These are phyloP conservation scores for Epirrita christyi DNA, from an alignment of 2,888 invertebrate genomes.

Conservation along the genomic window DNA sequence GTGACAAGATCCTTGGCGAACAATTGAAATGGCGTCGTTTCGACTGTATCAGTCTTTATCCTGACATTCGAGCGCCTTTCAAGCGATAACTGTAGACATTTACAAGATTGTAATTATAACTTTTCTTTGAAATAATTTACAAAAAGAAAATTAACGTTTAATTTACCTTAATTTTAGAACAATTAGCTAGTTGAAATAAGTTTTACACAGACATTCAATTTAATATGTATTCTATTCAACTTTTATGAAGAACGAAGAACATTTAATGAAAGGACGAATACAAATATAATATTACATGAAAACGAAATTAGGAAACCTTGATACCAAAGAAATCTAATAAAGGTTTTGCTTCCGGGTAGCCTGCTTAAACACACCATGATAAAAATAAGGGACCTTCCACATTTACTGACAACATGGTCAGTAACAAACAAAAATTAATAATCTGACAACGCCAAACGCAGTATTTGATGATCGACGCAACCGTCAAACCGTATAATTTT, in stretches of 20 bases:
- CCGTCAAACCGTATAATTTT: no score
- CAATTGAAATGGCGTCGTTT: conserved; percentile 22
- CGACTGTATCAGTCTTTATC: conserved; percentile 37
- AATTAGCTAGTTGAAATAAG: not conserved
- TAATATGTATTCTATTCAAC: no score
- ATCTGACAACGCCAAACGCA: no score
- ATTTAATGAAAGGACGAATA: not conserved
- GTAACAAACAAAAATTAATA: no score
- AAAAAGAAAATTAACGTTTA: not conserved
- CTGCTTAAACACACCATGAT: not conserved
- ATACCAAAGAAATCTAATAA: conserved; percentile 1
- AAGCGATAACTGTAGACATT: conserved; percentile 9
- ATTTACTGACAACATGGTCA: not conserved
- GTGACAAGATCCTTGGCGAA: conserved; percentile 20
- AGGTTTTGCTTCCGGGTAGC: conserved; percentile 21
- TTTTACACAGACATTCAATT: not conserved
- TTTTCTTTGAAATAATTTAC: conserved; percentile 3
- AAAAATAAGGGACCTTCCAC: not conserved
- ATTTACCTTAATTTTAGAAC: not conserved
- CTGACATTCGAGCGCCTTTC: conserved; percentile 7
- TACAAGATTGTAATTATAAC: conserved; percentile 13
- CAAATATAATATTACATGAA: not conserved
- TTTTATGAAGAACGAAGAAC: no score
- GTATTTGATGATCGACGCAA: no score
- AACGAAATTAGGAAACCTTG: not conserved